Evolutionary conservation across 2,797 vertebrate genomes (phyloP), one percentile per base, ranked within the genome.

Genomic region (Meriones psammophilus): DNA sequence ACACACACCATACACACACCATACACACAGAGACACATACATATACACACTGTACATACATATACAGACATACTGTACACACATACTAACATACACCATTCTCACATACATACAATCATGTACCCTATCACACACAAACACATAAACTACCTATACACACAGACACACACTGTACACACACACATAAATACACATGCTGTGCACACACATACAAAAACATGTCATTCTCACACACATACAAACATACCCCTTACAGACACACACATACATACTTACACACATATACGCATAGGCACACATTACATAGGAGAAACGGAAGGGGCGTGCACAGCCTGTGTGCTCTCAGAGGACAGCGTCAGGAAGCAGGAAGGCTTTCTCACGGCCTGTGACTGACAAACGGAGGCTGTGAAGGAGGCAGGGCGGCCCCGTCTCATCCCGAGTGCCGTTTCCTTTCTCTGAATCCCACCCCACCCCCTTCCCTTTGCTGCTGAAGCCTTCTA

Each of bases 331-430:
- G 9, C n/a, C 13, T 8, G 0, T 3, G 5, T 46, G 3, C 18
- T 9, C 76, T 91, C 73, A 30, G 84, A 94, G 20, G 88, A 64
- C 5, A 79, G 60, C 18, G 8, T 71, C 69, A 71, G 87, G 89
- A 93, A 89, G 66, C 74, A 71, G 36, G 69, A 69, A 54, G 42
- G 46, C 79, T 88, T 24, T 81, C 92, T 92, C 71, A 68, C n/a
- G 79, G 83, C 26, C 83, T 28, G 14, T 36, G 69, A 8, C 78
- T 69, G 74, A 77, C 91, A 93, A 92, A 78, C 9, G 68, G 33
- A 74, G 73, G 79, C 33, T 89, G 56, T 94, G 26, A 62, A 71
- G 68, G 69, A n/a, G 71, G n/a, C 2, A 10, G 46, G 71, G 24
- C 42, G 7, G 13, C 62, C 89, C 36, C 39, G n/a, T 88, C 46